Percentiles rank a stretch among this genome's conserved stretches.
Conservation (phyloP, 2,888 invertebrate genomes). For the Cactoblastis cactorum region DNA sequence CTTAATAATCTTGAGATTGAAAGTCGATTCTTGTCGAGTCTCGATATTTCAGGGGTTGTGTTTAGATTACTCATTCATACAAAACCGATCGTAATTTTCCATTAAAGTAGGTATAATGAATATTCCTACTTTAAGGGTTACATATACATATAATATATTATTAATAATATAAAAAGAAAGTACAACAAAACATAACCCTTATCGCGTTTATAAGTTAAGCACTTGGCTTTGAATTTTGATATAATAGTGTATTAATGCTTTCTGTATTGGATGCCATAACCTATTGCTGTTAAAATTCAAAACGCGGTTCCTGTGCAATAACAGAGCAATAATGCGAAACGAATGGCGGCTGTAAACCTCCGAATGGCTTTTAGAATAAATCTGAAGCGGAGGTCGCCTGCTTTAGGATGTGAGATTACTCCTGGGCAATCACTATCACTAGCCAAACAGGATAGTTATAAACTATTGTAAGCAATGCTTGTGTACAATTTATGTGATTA, state of each 20-base stretch:
- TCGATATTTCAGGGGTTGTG: background rate
- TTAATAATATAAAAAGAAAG: too few species aligned
- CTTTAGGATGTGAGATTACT: constrained; percentile 57
- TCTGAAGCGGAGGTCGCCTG: constrained; percentile 45
- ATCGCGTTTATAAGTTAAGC: background rate
- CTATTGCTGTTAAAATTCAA: constrained; percentile 40
- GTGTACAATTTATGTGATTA: too few species aligned
- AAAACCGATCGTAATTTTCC: too few species aligned
- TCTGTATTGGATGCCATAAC: constrained; percentile 25
- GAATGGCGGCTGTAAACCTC: constrained; percentile 55
- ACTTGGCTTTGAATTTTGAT: background rate
- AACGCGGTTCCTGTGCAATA: constrained; percentile 47
- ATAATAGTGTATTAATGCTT: constrained; percentile 4
- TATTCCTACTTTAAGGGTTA: too few species aligned
- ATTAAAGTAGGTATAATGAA: too few species aligned
- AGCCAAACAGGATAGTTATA: background rate
- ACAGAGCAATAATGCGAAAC: constrained; percentile 57
- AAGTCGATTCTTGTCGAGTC: background rate
- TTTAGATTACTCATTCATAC: background rate
- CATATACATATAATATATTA: too few species aligned
- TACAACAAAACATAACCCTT: background rate
- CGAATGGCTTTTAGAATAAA: constrained; percentile 60
- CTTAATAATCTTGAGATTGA: background rate
- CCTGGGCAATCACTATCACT: constrained; percentile 29
- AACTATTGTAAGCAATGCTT: too few species aligned